These are phyloP conservation scores for Drosophila tanythrix DNA, from an alignment of 2,888 invertebrate species.

Conservation along the genomic window DNA sequence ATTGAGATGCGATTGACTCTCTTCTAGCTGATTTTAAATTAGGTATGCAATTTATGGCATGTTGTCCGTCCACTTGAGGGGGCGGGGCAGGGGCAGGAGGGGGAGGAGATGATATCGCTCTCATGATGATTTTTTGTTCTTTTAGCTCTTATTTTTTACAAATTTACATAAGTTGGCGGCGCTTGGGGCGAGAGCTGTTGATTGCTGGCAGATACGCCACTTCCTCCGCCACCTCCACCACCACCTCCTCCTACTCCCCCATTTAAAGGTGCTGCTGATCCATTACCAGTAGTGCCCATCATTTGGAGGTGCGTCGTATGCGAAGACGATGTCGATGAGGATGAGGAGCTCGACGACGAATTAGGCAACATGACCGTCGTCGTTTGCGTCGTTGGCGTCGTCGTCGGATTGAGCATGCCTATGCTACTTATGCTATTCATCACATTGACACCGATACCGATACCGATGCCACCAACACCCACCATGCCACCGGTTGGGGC, in stretches of 20 bases:
- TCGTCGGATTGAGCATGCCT: slow-evolving; percentile 61
- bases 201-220: slow-evolving; percentile 87
- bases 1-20: background rate
- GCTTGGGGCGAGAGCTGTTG: slow-evolving; percentile 90
- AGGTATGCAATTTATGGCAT: background rate
- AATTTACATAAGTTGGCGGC: slow-evolving; percentile 97
- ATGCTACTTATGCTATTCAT: slow-evolving; percentile 59
- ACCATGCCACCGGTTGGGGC: slow-evolving; percentile 38
- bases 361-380: slow-evolving; percentile 83
- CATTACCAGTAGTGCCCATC: slow-evolving; percentile 66
- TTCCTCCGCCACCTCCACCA: slow-evolving; percentile 44
- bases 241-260: slow-evolving; percentile 25
- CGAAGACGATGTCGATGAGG: slow-evolving; percentile 82
- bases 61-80: background rate
- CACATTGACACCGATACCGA: slow-evolving; percentile 25
- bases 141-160: slow-evolving; percentile 81
- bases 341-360: slow-evolving; percentile 83
- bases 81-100: background rate
- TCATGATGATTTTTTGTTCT: background rate
- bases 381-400: slow-evolving; percentile 82
- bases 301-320: slow-evolving; percentile 81
- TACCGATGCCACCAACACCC: slow-evolving; percentile 46
- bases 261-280: slow-evolving; percentile 48
- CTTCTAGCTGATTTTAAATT: background rate
- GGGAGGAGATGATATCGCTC: background rate